Base-by-base conservation (phyloP, 2,797 vertebrate species). In the Argentina silus region DNA sequence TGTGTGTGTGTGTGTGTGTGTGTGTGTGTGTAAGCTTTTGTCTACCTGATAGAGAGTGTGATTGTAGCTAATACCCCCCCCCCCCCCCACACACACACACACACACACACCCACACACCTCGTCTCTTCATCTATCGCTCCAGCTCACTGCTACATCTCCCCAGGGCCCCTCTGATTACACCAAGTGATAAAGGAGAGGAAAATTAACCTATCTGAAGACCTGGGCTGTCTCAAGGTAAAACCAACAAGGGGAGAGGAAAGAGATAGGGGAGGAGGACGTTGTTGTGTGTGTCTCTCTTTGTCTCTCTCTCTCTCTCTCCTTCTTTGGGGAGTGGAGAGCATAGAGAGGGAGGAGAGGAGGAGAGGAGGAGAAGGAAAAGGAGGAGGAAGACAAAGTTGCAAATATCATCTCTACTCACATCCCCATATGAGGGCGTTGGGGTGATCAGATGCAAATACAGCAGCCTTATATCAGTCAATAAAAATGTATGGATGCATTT, bases 151-250 rank as follows among this genome's bases (percentile, higher is more conserved):
- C 60, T 19, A 56, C 44, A 1, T 55, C 75, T 78, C 70, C 67
- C 75, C 51, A 65, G 66, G 62, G 53, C 64, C 64, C 67, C 77
- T 78, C 79, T 86, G 83, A 87, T 88, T 79, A 80, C 62, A 79
- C 71, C 42, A 61, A 53, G 60, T 70, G 78, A 90, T 87, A 88
- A 87, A 84, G 78, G 62, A 81, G 66, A 9, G 19, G 79, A 60
- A 84, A 88, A 91, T 88, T 73, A 85, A 80, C 76, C 57, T 84
- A 89, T 83, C 72, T 62, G 74, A 61, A 67, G 66, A 19, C 51
- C 70, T 63, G 72, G 79, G 87, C 76, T 81, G 83, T 89, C 85
- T 82, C 63, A 86, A 78, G 82, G 77, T 78, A 75, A 87, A 85
- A 76, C 73, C 86, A 90, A 59, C 59, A 70, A 67, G 67, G 51